Evolutionary conservation across 2,113 vertebrate species (phyloP), one percentile per base, ranked within the genome.

Genomic region (Grallaria varia): DNA sequence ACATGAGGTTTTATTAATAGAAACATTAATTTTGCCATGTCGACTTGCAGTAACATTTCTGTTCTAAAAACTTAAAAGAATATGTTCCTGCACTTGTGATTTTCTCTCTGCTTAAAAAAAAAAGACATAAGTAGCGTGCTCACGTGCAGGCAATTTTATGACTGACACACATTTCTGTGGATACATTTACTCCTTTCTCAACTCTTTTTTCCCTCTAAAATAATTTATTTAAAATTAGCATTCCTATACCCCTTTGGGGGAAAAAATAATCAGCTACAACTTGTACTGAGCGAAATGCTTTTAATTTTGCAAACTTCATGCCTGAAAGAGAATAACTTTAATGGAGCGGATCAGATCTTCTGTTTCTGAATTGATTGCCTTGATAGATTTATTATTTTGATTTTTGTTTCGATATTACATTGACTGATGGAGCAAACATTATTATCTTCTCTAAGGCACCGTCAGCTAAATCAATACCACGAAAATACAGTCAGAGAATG

Each of bases 371-470:
- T 91, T 87, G 94, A 96, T 96, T 95, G 93, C 83, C 79, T 85
- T 35, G 8, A 93, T 95, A 93, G 93, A 97, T 96, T 93, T 94
- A 96, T 94, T 93, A 95, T 94, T 97, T 95, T 95, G 95, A 95
- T 96, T 94, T 95, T 96, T 89, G 90, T 96, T 97, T 96, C 93
- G 94, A 95, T 95, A 96, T 91, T 84, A 71, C 71, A 87, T 93
- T 96, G 96, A 96, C 58, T 28, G 85, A 96, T 85, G 92, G 81
- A 78, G 68, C 89, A 96, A 97, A 94, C 91, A 94, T 96, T 97
- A 97, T 97, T 95, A 97, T 97, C 94, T 97, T 71, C 96, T 95
- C 90, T 64, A 59, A 96, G 91, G 89, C 87, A 60, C 76, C 89
- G 89, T 79, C 93, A 94, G n/a, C 94, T 89, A 59, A 96, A 96